Percentiles rank a stretch among this genome's conserved stretches.
phyloP scores from a whole-genome alignment of 2,888 invertebrate species.

The Adineta ricciae region DNA sequence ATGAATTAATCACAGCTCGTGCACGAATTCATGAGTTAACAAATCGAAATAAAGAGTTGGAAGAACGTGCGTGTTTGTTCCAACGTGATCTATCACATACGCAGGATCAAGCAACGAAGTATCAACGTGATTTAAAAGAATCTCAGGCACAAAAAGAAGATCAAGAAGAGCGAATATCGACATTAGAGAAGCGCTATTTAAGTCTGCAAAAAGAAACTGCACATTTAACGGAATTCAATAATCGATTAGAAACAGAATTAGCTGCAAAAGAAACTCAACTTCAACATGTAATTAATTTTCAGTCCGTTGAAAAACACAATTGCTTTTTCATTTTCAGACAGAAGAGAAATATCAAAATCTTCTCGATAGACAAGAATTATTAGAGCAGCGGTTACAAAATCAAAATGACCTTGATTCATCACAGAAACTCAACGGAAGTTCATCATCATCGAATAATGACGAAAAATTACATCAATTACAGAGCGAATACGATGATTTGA shows the following conservation, averaged over 20 bases:
- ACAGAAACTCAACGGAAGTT: constrained; percentile 38
- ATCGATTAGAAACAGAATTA: constrained; percentile 91
- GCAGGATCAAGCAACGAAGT: constrained; percentile 71
- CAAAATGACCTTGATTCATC: background rate
- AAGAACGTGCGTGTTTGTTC: constrained; percentile 71
- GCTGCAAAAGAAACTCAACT: constrained; percentile 73
- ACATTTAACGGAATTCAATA: constrained; percentile 89
- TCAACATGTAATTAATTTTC: constrained; percentile 18
- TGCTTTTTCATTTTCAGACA: constrained; percentile 57
- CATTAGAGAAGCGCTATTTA: constrained; percentile 88
- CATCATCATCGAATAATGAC: constrained; percentile 66
- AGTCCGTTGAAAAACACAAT: constrained; percentile 65
- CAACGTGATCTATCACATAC: constrained; percentile 75
- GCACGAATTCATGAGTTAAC: constrained; percentile 75
- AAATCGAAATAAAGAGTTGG: constrained; percentile 69
- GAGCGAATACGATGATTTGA: constrained; percentile 83
- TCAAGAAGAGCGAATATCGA: constrained; percentile 87
- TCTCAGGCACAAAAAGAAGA: constrained; percentile 52
- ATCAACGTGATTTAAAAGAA: constrained; percentile 70
- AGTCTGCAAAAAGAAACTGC: constrained; percentile 96
- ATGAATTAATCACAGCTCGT: constrained; percentile 79
- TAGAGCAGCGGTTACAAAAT: constrained; percentile 72
- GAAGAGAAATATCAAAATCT: constrained; percentile 88
- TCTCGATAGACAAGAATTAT: constrained; percentile 86
- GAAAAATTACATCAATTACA: constrained; percentile 78